Conservation (phyloP, 2,113 vertebrate genomes). For the Suncus etruscus region DNA sequence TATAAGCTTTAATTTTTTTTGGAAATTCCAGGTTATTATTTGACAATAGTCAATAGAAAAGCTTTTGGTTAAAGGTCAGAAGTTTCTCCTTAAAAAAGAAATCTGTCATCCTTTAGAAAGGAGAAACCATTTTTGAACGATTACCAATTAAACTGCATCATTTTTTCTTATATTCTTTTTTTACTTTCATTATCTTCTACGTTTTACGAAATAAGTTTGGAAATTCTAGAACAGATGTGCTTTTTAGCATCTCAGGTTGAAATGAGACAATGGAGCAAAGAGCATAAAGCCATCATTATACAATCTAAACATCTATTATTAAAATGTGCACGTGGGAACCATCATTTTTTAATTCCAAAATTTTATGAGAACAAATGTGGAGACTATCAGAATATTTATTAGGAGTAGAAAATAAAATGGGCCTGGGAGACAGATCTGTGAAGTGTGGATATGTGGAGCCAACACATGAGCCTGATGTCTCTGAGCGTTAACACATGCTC, state of each 20-base stretch:
- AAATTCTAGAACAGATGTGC: background rate
- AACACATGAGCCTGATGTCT: conserved; percentile 79
- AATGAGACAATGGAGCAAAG: background rate
- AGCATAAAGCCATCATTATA: conserved; percentile 29
- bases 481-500: conserved; percentile 91
- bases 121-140: background rate
- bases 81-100: background rate
- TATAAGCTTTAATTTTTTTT: background rate
- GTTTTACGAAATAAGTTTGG: background rate
- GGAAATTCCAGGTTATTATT: background rate
- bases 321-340: background rate
- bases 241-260: background rate
- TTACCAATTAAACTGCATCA: background rate
- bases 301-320: conserved; percentile 32
- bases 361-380: conserved; percentile 54
- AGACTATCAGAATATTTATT: background rate
- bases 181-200: background rate
- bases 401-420: conserved; percentile 68
- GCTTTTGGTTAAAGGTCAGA: background rate
- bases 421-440: conserved; percentile 81
- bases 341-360: background rate
- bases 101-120: background rate
- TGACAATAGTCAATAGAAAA: conserved; percentile 26
- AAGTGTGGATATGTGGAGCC: conserved; percentile 81
- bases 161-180: background rate